These are phyloP conservation scores for Alectoris magna DNA, from an alignment of 2,797 vertebrate species.

Conservation along the genomic window DNA sequence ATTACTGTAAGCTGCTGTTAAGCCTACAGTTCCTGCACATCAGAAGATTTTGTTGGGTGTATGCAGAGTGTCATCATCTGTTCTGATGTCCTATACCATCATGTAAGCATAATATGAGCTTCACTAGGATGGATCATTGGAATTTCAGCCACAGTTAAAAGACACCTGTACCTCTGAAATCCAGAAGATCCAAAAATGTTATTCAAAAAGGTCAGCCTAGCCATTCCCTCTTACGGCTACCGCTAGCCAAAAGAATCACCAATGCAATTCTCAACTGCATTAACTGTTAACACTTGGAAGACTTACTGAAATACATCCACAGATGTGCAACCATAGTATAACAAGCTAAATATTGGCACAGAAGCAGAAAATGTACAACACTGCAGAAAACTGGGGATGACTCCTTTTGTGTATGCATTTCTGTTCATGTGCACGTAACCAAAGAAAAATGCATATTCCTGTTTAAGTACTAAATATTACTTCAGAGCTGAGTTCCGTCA, in stretches of 20 bases:
- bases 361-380: background rate
- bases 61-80: background rate
- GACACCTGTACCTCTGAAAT: background rate
- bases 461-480: background rate
- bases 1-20: background rate
- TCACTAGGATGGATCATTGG: background rate
- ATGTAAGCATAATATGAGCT: background rate
- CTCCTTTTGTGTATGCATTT: background rate
- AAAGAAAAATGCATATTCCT: background rate
- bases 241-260: background rate
- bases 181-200: background rate
- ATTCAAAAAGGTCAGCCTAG: background rate
- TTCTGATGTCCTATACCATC: background rate
- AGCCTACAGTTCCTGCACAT: background rate
- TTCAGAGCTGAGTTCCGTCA: conserved; percentile 17
- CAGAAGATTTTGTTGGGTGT: background rate
- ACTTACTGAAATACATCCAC: background rate
- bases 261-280: background rate
- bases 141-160: background rate
- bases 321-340: background rate
- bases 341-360: background rate
- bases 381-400: background rate
- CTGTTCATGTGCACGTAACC: background rate
- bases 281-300: background rate
- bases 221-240: background rate